Evolutionary conservation across 2,888 invertebrate species (phyloP).

Genomic region (Synanthedon andrenaeformis): DNA sequence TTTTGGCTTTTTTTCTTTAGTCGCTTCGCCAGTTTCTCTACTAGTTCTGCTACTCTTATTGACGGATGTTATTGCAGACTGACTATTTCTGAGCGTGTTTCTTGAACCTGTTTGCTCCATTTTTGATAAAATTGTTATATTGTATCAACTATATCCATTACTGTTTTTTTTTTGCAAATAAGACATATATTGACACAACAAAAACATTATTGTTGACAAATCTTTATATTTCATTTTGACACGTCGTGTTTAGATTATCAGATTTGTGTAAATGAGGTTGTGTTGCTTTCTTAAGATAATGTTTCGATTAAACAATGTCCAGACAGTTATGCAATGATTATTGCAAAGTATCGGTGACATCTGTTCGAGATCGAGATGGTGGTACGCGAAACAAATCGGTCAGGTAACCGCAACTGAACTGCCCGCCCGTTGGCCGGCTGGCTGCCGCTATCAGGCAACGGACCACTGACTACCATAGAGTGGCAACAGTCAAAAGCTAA

Average conservation of each 20-base stretch:
- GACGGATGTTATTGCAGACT: no score
- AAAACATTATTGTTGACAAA: no score
- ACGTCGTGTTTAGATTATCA: slow-evolving; percentile 1
- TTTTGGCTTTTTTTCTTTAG: not conserved
- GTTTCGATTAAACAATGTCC: not conserved
- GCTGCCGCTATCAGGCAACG: not conserved
- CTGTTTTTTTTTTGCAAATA: no score
- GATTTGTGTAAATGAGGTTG: slow-evolving; percentile 4
- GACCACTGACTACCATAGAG: no score
- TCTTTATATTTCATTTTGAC: not conserved
- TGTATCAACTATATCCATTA: not conserved
- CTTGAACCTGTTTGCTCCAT: not conserved
- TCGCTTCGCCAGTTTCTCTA: no score
- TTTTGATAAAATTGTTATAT: not conserved
- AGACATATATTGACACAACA: no score
- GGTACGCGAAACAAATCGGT: slow-evolving; percentile 39
- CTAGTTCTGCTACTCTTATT: not conserved
- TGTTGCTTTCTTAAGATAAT: no score
- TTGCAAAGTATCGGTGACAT: slow-evolving; percentile 19
- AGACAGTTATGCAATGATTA: slow-evolving; percentile 18
- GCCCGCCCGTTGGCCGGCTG: slow-evolving; percentile 27
- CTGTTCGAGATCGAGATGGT: slow-evolving; percentile 14
- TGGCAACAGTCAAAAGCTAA: slow-evolving; percentile 6
- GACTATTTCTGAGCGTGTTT: no score
- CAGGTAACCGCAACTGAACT: slow-evolving; percentile 20